Base-by-base conservation (phyloP, 2,888 invertebrate species). In the Lasioglossum lativentre region DNA sequence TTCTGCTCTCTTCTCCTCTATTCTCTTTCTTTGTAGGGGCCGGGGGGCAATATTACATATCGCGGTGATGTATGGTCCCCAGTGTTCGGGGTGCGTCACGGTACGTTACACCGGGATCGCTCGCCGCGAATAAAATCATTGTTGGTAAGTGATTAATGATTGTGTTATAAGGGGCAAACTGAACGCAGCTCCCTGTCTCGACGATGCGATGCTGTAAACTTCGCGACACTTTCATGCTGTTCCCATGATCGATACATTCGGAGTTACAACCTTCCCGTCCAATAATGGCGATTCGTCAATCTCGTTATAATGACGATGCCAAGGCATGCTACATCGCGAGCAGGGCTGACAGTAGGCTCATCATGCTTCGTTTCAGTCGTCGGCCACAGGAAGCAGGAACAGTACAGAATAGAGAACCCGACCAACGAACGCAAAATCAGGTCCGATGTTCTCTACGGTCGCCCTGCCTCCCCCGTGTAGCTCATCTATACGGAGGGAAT, bases 81-180 rank as follows among this genome's bases (percentile, higher is more conserved):
- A 56, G 79, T 84, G 91, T 84, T 86, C 89, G 87, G 88, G 89
- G 87, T 88, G 80, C 92, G 91, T 92, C 88, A 89, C 90, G 88
- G 89, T 90, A 89, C 92, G 91, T 93, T 91, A 90, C 90, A 90
- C 90, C 87, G 89, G 89, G 91, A 90, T 91, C 90, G 86, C 91
- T 92, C 90, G 90, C 91, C 92, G 91, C 91, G 93, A 93, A 94
- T 94, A 93, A 94, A 94, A 94, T 94, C 93, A 93, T 94, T 93
- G 92, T 93, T 93, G 91, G 88, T 91, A 90, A 91, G 90, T 93
- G 93, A 93, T 93, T 92, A 90, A 93, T 92, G 93, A 91, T 88
- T 89, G 88, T 85, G 90, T 89, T 89, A 91, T 86, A 89, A 87
- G 88, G 79, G 85, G 77, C 82, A 74, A 86, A 78, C 83, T 59